phyloP scores from a whole-genome alignment of 2,113 vertebrate species.

The Accipiter virgatus region DNA sequence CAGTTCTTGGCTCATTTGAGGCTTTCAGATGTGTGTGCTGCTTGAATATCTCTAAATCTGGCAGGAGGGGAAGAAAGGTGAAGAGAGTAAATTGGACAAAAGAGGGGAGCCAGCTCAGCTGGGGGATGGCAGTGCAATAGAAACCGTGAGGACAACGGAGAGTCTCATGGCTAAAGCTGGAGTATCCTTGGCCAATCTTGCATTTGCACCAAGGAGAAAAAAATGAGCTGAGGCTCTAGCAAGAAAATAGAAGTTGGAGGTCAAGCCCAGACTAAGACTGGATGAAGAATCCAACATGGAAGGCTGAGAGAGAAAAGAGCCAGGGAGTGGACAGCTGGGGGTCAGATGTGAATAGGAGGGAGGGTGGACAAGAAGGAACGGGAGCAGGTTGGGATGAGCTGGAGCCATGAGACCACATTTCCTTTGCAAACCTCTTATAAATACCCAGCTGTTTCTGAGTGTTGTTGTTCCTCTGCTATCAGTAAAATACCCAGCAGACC shows the following conservation, averaged over 20 bases:
- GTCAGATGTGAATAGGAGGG: background rate
- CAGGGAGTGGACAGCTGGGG: background rate
- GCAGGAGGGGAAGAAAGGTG: background rate
- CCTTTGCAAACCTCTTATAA: background rate
- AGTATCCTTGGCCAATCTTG: background rate
- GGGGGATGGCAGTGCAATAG: background rate
- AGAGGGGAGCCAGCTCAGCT: background rate
- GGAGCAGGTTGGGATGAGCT: background rate
- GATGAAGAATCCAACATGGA: background rate
- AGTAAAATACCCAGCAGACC: background rate
- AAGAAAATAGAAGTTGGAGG: background rate
- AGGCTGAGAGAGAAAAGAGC: background rate
- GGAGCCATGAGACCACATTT: background rate
- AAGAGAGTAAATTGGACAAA: background rate
- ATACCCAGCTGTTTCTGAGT: rapidly evolving
- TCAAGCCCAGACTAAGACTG: background rate
- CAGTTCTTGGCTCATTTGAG: background rate
- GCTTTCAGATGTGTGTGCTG: background rate
- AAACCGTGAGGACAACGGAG: rapidly evolving
- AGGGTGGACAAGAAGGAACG: background rate
- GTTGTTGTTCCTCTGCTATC: rapidly evolving
- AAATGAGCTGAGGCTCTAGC: background rate
- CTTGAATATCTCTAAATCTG: background rate
- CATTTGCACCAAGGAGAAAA: background rate
- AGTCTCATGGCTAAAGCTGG: background rate